Conservation (phyloP, 2,888 invertebrate genomes). For the Eupithecia centaureata region DNA sequence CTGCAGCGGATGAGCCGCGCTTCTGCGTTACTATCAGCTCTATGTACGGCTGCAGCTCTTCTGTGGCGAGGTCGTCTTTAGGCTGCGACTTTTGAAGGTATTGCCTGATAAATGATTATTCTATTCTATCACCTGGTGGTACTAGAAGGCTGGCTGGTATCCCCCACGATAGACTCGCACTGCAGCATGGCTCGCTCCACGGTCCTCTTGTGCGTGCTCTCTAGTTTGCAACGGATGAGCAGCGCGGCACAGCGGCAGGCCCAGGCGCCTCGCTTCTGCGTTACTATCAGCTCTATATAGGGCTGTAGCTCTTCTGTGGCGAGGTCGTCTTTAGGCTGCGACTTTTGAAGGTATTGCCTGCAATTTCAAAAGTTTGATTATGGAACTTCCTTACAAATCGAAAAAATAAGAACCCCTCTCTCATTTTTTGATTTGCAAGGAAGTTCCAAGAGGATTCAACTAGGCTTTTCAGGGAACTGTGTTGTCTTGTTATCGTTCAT, state of each 20-base stretch:
- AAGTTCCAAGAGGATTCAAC: no score
- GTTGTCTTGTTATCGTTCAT: no score
- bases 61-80: conserved; percentile 90
- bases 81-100: conserved; percentile 90
- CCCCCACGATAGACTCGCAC: conserved; percentile 90
- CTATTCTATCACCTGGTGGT: conserved; percentile 66
- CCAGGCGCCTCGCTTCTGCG: conserved; percentile 89
- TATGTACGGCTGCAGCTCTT: conserved; percentile 92
- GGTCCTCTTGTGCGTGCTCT: conserved; percentile 90
- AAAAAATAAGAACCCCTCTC: no score
- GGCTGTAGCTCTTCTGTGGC: conserved; percentile 92
- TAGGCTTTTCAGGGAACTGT: no score
- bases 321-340: conserved; percentile 91
- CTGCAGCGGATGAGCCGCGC: conserved; percentile 89
- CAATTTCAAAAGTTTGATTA: no score
- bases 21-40: conserved; percentile 85
- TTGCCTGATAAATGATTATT: no score
- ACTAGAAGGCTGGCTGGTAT: conserved; percentile 59
- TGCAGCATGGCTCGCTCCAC: conserved; percentile 95
- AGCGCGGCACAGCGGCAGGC: conserved; percentile 89
- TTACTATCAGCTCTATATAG: conserved; percentile 86
- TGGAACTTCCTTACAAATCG: no score
- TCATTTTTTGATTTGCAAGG: no score
- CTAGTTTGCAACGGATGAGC: conserved; percentile 89
- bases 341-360: conserved; percentile 88